These are phyloP conservation scores for Streptopelia turtur DNA, from an alignment of 2,797 vertebrate genomes.

Conservation along the genomic window DNA sequence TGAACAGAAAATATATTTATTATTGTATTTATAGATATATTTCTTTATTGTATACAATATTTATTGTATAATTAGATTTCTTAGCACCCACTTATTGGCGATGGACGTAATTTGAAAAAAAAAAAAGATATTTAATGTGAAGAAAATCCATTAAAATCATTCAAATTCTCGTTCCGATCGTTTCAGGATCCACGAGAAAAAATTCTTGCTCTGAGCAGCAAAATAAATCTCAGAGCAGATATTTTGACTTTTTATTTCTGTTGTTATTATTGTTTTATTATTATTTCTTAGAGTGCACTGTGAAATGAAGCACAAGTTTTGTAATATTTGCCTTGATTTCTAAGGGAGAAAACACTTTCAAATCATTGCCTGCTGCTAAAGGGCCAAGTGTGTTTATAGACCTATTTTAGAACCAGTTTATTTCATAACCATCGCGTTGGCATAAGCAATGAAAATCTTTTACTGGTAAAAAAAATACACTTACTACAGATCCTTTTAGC, in stretches of 20 bases:
- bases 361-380: background rate
- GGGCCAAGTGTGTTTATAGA: background rate
- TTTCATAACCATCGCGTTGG: background rate
- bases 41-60: background rate
- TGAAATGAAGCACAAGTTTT: background rate
- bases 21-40: too few species aligned
- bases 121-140: background rate
- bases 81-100: background rate
- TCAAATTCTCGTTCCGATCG: background rate
- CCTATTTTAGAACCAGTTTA: background rate
- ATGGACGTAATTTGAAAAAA: background rate
- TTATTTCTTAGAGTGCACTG: background rate
- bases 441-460: background rate
- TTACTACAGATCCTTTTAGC: background rate
- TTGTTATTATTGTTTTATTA: background rate
- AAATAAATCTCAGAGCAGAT: background rate
- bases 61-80: background rate
- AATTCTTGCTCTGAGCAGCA: background rate
- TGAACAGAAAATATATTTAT: background rate
- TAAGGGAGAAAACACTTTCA: background rate
- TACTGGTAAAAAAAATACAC: background rate
- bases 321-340: background rate
- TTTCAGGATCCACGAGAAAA: background rate
- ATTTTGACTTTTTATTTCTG: background rate
- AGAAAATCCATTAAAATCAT: background rate